Evolutionary conservation across 1,140 invertebrate species (phyloP).

Genomic region (Aporrectodea caliginosa): DNA sequence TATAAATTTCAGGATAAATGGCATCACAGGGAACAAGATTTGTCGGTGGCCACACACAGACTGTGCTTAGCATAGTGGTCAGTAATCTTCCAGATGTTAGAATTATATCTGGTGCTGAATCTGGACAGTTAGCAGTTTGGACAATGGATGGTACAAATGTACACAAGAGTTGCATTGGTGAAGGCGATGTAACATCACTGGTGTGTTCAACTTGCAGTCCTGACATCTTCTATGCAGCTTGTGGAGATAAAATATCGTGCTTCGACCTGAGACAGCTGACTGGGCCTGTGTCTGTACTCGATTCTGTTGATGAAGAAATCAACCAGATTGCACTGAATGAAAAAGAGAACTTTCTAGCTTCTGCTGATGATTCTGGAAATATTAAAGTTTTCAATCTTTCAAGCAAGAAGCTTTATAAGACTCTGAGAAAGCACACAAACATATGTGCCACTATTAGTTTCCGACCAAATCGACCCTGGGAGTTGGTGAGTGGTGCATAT

Average conservation of each 20-base stretch:
- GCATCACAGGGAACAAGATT: neutral
- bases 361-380: conserved; percentile 49
- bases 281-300: conserved; percentile 37
- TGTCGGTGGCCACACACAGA: neutral
- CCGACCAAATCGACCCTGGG: conserved; percentile 42
- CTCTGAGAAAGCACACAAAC: conserved; percentile 48
- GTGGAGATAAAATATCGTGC: conserved; percentile 39
- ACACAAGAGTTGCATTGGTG: conserved; percentile 34
- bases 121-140: neutral
- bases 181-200: conserved; percentile 44
- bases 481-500: conserved; percentile 45
- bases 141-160: conserved; percentile 34
- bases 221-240: conserved; percentile 43
- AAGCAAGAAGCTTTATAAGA: conserved; percentile 46
- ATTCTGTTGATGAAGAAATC: conserved; percentile 46
- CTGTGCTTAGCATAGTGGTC: neutral
- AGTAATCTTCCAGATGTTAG: neutral
- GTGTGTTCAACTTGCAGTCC: conserved; percentile 40
- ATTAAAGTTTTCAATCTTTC: conserved; percentile 42
- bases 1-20: neutral
- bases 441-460: conserved; percentile 49
- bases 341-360: conserved; percentile 46
- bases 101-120: neutral
- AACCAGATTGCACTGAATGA: conserved; percentile 46
- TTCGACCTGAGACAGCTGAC: conserved; percentile 37